phyloP scores from a whole-genome alignment of 2,888 invertebrate species.

The Candidula unifasciata region DNA sequence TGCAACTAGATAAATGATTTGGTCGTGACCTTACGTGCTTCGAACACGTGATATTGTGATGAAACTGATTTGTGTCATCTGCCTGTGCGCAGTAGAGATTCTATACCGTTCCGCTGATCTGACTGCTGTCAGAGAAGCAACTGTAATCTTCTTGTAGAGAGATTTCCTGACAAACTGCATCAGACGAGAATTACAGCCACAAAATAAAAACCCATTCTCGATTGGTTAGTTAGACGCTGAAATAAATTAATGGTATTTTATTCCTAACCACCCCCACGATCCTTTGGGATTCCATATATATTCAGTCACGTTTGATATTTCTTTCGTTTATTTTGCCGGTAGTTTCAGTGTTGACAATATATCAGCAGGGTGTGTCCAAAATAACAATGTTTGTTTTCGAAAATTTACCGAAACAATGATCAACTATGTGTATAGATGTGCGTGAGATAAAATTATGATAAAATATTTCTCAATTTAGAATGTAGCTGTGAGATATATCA shows the following conservation, averaged over 20 bases:
- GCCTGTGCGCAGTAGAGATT: constrained; percentile 10
- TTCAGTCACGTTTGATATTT: not conserved
- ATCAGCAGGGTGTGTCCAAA: not conserved
- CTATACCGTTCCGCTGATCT: not conserved
- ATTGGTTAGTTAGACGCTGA: not conserved
- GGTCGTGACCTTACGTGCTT: constrained; percentile 22
- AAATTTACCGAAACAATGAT: constrained; percentile 4
- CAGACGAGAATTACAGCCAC: constrained; percentile 13
- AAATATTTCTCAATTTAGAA: too few species aligned
- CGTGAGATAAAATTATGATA: too few species aligned
- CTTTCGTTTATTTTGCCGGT: not conserved
- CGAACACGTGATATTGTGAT: constrained; percentile 14
- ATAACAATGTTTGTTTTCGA: not conserved
- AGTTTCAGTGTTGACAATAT: not conserved
- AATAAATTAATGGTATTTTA: not conserved
- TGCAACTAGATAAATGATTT: constrained; percentile 11
- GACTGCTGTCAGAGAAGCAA: constrained; percentile 13
- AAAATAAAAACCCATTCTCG: not conserved
- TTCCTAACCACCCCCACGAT: not conserved
- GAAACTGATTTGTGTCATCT: constrained; percentile 31
- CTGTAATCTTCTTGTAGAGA: constrained; percentile 10
- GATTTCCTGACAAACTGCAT: constrained; percentile 19
- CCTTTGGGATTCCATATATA: not conserved
- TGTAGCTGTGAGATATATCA: too few species aligned
- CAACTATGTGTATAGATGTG: not conserved